A percentile compares a stretch with the other conserved stretches of the same genome.
Conservation (phyloP, 2,113 vertebrate genomes). For the Canis aureus region DNA sequence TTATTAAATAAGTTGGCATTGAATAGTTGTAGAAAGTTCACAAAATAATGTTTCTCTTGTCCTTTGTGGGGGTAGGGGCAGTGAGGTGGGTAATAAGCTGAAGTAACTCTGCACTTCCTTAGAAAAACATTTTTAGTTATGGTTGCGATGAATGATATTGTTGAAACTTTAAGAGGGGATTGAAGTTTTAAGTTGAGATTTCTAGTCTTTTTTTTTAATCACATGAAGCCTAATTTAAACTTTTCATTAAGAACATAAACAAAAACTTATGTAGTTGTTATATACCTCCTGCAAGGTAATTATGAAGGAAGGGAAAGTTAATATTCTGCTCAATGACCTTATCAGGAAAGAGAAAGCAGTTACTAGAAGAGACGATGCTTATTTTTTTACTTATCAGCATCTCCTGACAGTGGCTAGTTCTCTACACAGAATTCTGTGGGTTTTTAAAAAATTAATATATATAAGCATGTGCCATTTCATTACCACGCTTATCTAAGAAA, state of each 20-base stretch:
- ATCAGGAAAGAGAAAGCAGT: neutral
- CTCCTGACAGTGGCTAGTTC: neutral
- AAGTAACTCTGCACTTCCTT: neutral
- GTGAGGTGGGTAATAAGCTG: neutral
- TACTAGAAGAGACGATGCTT: neutral
- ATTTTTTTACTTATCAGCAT: neutral
- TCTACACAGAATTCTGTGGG: neutral
- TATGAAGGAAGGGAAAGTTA: neutral
- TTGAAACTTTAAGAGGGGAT: neutral
- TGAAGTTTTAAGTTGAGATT: constrained; percentile 24
- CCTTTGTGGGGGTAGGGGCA: neutral
- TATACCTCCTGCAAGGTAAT: neutral
- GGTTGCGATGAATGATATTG: neutral
- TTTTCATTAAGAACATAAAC: constrained; percentile 18
- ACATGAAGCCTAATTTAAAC: neutral
- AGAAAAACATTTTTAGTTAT: neutral
- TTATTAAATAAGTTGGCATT: neutral
- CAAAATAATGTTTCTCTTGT: neutral
- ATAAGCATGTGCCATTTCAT: neutral
- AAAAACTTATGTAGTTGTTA: neutral
- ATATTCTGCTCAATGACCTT: neutral
- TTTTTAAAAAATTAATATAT: constrained; percentile 3
- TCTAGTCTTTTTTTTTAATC: neutral
- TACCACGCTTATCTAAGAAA: neutral
- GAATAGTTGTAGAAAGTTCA: neutral